Evolutionary conservation across 2,113 vertebrate genomes (phyloP).

Genomic region (Podilymbus podiceps): DNA sequence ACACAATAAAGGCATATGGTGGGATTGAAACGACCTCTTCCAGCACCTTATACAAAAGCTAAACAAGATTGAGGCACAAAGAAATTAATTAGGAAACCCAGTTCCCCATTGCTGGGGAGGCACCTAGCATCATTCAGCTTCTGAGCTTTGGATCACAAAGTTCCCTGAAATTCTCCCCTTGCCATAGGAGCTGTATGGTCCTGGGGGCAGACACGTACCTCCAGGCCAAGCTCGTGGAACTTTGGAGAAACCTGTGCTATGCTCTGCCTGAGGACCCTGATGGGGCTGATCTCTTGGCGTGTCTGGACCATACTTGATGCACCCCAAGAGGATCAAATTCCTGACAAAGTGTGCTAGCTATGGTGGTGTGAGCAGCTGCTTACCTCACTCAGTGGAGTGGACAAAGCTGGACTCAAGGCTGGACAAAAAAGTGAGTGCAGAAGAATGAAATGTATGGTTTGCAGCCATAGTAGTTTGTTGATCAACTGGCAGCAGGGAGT

Average conservation of each 20-base stretch:
- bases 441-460: background rate
- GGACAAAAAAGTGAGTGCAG: background rate
- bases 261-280: background rate
- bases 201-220: background rate
- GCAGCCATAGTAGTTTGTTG: background rate
- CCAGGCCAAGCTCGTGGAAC: background rate
- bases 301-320: background rate
- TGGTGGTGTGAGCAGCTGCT: background rate
- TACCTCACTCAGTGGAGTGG: background rate
- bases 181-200: background rate
- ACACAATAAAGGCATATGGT: background rate
- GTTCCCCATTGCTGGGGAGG: background rate
- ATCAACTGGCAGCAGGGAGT: background rate
- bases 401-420: background rate
- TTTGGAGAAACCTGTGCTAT: background rate
- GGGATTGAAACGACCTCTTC: background rate
- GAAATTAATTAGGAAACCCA: background rate
- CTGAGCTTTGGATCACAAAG: background rate
- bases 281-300: accelerated
- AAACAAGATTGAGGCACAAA: background rate
- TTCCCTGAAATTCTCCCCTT: background rate
- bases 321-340: background rate
- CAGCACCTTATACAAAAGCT: background rate
- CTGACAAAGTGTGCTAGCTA: background rate
- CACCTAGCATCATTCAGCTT: background rate